These are phyloP conservation scores for Oryzias melastigma DNA, from an alignment of 2,113 vertebrate genomes.

Conservation along the genomic window DNA sequence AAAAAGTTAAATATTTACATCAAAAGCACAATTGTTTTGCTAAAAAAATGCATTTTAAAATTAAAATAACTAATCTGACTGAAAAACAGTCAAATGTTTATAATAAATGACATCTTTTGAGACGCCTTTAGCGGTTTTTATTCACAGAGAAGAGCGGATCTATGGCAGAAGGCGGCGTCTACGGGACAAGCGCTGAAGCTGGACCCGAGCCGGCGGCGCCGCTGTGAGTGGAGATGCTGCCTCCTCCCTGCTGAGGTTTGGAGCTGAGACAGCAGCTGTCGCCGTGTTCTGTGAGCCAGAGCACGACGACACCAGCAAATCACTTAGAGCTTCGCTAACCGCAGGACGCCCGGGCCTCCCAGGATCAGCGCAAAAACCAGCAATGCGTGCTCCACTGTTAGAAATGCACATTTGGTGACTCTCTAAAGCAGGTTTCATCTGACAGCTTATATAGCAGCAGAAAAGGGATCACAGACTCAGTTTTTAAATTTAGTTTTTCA, in stretches of 20 bases:
- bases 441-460: too few species aligned
- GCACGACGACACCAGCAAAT: constrained; percentile 46
- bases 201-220: constrained; percentile 51
- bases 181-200: constrained; percentile 37
- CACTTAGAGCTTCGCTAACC: constrained; percentile 33
- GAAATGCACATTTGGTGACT: too few species aligned
- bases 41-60: too few species aligned
- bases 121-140: constrained; percentile 2
- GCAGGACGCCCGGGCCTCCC: constrained; percentile 3
- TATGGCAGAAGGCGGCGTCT: constrained; percentile 41
- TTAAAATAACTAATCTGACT: too few species aligned
- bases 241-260: constrained; percentile 57
- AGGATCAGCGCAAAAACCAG: background rate
- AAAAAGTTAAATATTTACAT: too few species aligned
- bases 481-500: too few species aligned
- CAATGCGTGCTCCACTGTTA: too few species aligned
- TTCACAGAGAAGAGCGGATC: constrained; percentile 19
- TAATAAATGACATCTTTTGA: too few species aligned
- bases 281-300: constrained; percentile 43
- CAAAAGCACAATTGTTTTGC: too few species aligned
- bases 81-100: too few species aligned
- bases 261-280: constrained; percentile 70
- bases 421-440: too few species aligned
- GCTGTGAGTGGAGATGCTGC: constrained; percentile 49
- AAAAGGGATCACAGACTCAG: too few species aligned